Base-by-base conservation (phyloP, 1,140 invertebrate species). In the Conopomorpha cramerella region DNA sequence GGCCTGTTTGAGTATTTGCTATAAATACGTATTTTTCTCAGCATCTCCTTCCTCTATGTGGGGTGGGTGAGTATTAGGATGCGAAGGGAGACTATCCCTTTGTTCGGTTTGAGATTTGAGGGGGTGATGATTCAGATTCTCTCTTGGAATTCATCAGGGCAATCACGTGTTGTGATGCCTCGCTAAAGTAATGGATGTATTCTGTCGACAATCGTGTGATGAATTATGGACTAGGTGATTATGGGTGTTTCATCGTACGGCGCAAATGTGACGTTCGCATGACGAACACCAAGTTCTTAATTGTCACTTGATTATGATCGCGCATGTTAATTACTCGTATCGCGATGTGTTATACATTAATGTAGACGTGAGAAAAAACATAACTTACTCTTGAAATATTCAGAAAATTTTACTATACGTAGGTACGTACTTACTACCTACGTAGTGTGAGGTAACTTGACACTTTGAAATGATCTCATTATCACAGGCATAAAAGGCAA, bases 1-100 rank as follows among this genome's bases (percentile, higher is more conserved):
- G 67, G 64, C 60, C 67, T 71, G 66, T 76, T 76, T 70, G 71
- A 76, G 67, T 76, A 76, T 76, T 76, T 71, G 71, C 71, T 76
- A 76, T 76, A 76, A 76, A 76, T 76, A 76, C 67, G 66, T 53
- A 76, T 76, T 76, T 76, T 76, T 76, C 71, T 73, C 62, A 68
- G 58, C 67, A 70, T 72, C 67, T 72, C 61, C 66, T 70, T 70
- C 56, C 58, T 63, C 53, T 47, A 52, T 58, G 55, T 76, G 57
- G 71, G 71, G 67, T 67, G 66, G 61, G 60, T 67, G 66, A 62
- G 60, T 58, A 65, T 70, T 71, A 70, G 65, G 49, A 48, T 52
- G 45, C 54, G 51, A 54, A 68, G 65, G 62, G 65, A 66, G 65
- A 51, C 60, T 67, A 57, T 67, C 58, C 57, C 53, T 65, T 76